These are phyloP conservation scores for Numenius arquata DNA, from an alignment of 2,113 vertebrate species.

Conservation along the genomic window DNA sequence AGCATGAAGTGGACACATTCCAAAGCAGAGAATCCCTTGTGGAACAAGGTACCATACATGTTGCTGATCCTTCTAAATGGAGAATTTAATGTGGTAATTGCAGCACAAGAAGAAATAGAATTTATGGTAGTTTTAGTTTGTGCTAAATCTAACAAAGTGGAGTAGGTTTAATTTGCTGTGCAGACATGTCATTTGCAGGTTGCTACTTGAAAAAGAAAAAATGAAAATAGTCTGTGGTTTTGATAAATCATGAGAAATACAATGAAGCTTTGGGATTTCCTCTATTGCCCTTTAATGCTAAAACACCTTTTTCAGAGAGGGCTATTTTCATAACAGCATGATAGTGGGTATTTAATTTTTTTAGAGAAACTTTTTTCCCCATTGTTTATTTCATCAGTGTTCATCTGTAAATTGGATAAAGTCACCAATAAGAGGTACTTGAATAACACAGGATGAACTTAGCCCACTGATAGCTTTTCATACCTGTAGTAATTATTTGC, in stretches of 20 bases:
- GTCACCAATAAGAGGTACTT: neutral
- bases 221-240: neutral
- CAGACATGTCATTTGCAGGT: neutral
- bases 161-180: neutral
- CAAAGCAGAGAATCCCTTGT: conserved; percentile 46
- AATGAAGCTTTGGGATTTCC: neutral
- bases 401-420: neutral
- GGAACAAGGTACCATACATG: conserved; percentile 52
- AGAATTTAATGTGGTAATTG: neutral
- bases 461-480: neutral
- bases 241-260: neutral
- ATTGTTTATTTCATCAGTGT: neutral
- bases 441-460: neutral
- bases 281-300: neutral
- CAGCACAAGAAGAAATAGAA: neutral
- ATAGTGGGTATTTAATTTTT: neutral
- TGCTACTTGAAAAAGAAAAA: neutral
- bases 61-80: conserved; percentile 22
- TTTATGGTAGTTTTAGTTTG: neutral
- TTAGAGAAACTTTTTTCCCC: neutral
- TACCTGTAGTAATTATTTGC: neutral
- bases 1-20: conserved; percentile 31
- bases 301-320: neutral
- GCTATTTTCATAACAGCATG: neutral
- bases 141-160: neutral